phyloP scores from a whole-genome alignment of 2,113 vertebrate species.

The Ailuropoda melanoleuca region DNA sequence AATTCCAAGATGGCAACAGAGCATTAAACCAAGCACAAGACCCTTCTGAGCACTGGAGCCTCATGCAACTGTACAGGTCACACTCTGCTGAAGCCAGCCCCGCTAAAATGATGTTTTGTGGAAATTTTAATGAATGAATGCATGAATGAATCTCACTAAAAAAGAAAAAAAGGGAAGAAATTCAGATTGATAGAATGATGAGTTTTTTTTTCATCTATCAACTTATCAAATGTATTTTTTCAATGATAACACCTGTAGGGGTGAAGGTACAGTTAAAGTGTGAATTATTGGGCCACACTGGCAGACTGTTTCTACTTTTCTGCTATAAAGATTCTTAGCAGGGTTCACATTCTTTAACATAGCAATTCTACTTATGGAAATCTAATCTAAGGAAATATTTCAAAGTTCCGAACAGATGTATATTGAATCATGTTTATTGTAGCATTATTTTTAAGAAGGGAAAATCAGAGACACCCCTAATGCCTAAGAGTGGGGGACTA shows the following conservation, averaged over 20 bases:
- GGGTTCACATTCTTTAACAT: neutral
- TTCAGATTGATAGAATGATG: neutral
- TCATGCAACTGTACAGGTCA: neutral
- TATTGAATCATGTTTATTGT: neutral
- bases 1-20: neutral
- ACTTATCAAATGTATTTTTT: neutral
- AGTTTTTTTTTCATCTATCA: neutral
- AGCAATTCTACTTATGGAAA: neutral
- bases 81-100: neutral
- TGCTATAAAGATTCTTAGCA: neutral
- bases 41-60: neutral
- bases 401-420: neutral
- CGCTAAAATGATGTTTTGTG: neutral
- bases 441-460: constrained; percentile 14
- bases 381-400: constrained; percentile 35
- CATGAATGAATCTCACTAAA: neutral
- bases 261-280: neutral
- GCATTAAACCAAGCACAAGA: neutral
- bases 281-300: neutral
- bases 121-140: neutral
- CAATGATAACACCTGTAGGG: neutral
- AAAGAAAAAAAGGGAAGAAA: neutral
- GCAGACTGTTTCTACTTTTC: neutral
- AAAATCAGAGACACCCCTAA: constrained; percentile 12
- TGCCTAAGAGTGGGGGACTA: neutral